These are phyloP conservation scores for Heliconius nattereri DNA, from an alignment of 1,140 invertebrate genomes.

Conservation along the genomic window DNA sequence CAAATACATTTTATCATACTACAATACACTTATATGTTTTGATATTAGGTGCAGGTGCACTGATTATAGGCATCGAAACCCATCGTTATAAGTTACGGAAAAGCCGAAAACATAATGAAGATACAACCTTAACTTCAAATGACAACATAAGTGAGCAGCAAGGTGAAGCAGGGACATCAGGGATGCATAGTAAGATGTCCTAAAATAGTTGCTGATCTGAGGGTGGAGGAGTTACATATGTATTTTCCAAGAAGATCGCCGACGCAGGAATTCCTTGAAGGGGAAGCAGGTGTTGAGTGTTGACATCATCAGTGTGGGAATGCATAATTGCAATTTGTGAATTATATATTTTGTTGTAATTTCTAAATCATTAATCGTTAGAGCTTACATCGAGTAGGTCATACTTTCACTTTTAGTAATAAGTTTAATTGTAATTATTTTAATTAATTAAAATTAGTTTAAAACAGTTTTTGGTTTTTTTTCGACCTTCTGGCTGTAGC, in stretches of 20 bases:
- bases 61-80: background rate
- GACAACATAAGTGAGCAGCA: slow-evolving; percentile 3
- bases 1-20: slow-evolving; percentile 11
- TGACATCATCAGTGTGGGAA: too few species aligned
- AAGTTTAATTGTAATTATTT: too few species aligned
- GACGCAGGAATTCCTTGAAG: too few species aligned
- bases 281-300: too few species aligned
- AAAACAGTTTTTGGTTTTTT: too few species aligned
- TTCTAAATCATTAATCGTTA: too few species aligned
- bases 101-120: background rate
- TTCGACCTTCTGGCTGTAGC: background rate
- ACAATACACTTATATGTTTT: slow-evolving; percentile 14
- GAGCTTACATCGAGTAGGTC: too few species aligned
- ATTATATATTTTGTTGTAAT: too few species aligned
- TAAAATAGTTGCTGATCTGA: slow-evolving; percentile 8
- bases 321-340: too few species aligned
- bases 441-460: too few species aligned
- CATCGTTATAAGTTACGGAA: background rate
- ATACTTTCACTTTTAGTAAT: too few species aligned
- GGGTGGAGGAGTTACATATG: slow-evolving; percentile 15
- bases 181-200: background rate
- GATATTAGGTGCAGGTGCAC: background rate
- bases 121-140: background rate
- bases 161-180: slow-evolving; percentile 3
- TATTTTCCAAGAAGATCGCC: background rate